These are phyloP conservation scores for Callaeas wilsoni DNA, from an alignment of 2,113 vertebrate species.

Conservation along the genomic window DNA sequence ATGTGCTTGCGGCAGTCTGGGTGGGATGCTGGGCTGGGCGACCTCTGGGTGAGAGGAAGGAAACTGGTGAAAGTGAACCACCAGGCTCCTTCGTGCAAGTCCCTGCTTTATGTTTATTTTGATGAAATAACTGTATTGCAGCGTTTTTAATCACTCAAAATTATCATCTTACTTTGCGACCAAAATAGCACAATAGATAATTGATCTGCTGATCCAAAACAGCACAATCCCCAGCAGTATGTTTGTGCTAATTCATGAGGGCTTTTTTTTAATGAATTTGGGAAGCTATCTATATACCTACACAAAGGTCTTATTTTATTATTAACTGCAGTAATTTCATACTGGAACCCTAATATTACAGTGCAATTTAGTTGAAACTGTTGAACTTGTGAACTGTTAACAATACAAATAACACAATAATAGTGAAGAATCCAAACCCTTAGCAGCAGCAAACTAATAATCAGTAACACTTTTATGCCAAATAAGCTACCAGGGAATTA, in stretches of 20 bases:
- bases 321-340: conserved; percentile 23
- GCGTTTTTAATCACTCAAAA: neutral
- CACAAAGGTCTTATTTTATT: conserved; percentile 49
- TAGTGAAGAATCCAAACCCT: conserved; percentile 27
- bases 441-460: conserved; percentile 35
- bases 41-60: neutral
- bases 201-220: conserved; percentile 16
- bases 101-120: neutral
- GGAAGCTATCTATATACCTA: conserved; percentile 48
- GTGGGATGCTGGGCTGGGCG: neutral
- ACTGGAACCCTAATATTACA: conserved; percentile 40
- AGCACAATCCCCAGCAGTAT: neutral
- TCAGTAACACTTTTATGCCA: conserved; percentile 21
- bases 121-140: neutral
- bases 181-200: conserved; percentile 2
- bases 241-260: neutral
- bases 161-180: neutral
- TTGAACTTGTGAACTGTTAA: conserved; percentile 52
- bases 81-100: neutral
- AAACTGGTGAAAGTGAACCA: neutral
- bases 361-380: conserved; percentile 29
- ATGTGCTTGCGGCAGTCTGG: fast-evolving
- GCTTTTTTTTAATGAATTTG: conserved; percentile 17
- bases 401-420: conserved; percentile 40
- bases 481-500: conserved; percentile 24